Base-by-base conservation (phyloP, 2,888 invertebrate genomes). In the Microchrysa polita region DNA sequence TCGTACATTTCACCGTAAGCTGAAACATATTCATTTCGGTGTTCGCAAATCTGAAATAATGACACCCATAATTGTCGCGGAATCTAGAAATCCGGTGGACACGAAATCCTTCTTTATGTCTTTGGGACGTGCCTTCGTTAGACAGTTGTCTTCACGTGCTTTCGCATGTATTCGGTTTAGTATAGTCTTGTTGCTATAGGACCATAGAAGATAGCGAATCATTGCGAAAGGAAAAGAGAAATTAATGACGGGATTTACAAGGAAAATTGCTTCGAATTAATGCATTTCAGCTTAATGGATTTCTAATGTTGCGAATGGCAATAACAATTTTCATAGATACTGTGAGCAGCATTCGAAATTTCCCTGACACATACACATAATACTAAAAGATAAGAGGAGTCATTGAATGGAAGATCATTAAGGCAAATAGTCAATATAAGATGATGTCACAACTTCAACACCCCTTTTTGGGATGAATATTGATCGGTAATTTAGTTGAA, bases 41-140 rank as follows among this genome's bases (percentile, higher is more conserved):
- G 23, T 59, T 59, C 2, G 48, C 16, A 48, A 59, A 59, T 59
- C 59, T 23, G 59, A 59, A 59, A 59, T 59, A 59, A 59, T 59
- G 23, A 22, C 59, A 22, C 20, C 59, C 59, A 59, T 59, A 59
- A 59, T 59, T 59, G 59, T 59, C 23, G 59, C 59, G 59, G n/a
- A 59, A 59, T 59, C 20, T n/a, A 27, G n/a, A 9, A 59, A 59
- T 59, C 59, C 23, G 23, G 20, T 59, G 23, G 22, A 59, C 59
- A 59, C 22, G 22, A 59, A 59, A 59, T 59, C 23, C 59, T 59
- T 59, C 23, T 59, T 59, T 59, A 59, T 59, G 59, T 59, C 10
- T 23, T 59, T 59, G 20, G 59, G 23, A 59, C 59, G 59, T 59
- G 59, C 23, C 12, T 10, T 59, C 23, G 23, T 59, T 59, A 59